Conservation (phyloP, 2,888 invertebrate species). For the Ceriagrion tenellum region DNA sequence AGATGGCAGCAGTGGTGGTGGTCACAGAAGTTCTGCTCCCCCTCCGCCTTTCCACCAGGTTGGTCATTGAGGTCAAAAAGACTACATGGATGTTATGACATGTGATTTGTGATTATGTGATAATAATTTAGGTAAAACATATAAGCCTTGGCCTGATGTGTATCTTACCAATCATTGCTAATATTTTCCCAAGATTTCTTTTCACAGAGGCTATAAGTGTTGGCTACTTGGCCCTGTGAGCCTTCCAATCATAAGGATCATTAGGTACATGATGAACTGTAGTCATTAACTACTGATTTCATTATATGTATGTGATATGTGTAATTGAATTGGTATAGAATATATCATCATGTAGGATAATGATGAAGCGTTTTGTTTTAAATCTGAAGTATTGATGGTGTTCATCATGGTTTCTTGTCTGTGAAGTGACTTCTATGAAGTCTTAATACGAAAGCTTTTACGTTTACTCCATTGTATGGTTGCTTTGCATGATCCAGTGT, state of each 20-base stretch:
- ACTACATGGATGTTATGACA: conserved; percentile 38
- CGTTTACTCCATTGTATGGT: neutral
- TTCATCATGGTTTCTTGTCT: neutral
- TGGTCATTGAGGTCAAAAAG: conserved; percentile 49
- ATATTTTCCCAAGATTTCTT: neutral
- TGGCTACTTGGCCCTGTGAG: neutral
- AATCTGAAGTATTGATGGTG: neutral
- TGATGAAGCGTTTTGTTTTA: neutral
- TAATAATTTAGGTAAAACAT: neutral
- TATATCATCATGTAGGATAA: neutral
- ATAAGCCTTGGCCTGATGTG: neutral
- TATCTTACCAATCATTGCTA: neutral
- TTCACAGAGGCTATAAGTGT: neutral
- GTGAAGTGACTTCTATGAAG: conserved; percentile 27
- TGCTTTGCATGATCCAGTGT: neutral
- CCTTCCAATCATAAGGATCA: neutral
- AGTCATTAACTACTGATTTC: neutral
- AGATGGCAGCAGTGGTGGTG: conserved; percentile 33
- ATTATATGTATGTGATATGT: neutral
- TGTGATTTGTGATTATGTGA: conserved; percentile 38
- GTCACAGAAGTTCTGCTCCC: conserved; percentile 20
- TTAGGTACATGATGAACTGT: neutral
- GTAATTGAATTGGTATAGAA: neutral
- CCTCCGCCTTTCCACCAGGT: conserved; percentile 58
- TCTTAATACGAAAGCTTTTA: neutral